A percentile compares a stretch with the other conserved stretches of the same genome.
Conservation (phyloP, 1,140 invertebrate genomes). For the Drosophila varians region DNA sequence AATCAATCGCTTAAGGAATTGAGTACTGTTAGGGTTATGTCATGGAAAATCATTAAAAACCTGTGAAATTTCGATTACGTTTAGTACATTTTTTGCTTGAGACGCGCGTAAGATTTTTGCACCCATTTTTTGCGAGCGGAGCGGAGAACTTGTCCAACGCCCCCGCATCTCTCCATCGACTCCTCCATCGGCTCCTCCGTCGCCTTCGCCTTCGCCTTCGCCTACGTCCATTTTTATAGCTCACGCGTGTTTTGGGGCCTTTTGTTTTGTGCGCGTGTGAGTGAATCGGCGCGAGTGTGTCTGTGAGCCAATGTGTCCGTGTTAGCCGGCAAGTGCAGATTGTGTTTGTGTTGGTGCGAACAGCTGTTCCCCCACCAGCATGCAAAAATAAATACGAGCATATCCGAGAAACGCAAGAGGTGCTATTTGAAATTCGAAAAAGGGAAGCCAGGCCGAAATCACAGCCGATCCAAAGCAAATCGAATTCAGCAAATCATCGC, state of each 20-base stretch:
- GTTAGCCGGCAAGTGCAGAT: constrained; percentile 44
- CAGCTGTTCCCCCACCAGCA: constrained; percentile 60
- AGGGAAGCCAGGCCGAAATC: constrained; percentile 8
- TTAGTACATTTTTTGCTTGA: constrained; percentile 29
- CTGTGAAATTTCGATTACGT: constrained; percentile 22
- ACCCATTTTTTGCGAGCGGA: constrained; percentile 23
- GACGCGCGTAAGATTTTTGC: constrained; percentile 28
- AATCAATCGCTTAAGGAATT: constrained; percentile 43
- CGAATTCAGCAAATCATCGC: constrained; percentile 42
- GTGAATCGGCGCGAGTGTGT: constrained; percentile 1
- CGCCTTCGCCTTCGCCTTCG: too few relatives aligned
- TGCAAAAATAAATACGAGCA: constrained; percentile 36
- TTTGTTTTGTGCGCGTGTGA: constrained; percentile 40
- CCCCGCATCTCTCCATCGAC: constrained; percentile 1
- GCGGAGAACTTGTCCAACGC: background rate
- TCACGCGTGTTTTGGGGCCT: constrained; percentile 31
- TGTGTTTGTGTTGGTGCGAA: constrained; percentile 61
- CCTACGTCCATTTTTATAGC: constrained; percentile 28
- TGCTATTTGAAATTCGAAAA: too few relatives aligned
- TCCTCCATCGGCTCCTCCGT: background rate
- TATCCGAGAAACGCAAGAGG: too few relatives aligned
- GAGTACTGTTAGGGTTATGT: constrained; percentile 58
- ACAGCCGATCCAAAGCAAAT: constrained; percentile 7
- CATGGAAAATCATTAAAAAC: constrained; percentile 46
- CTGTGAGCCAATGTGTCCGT: constrained; percentile 18